Evolutionary conservation across 2,888 invertebrate genomes (phyloP).

Genomic region (Oxystoma pomonae): DNA sequence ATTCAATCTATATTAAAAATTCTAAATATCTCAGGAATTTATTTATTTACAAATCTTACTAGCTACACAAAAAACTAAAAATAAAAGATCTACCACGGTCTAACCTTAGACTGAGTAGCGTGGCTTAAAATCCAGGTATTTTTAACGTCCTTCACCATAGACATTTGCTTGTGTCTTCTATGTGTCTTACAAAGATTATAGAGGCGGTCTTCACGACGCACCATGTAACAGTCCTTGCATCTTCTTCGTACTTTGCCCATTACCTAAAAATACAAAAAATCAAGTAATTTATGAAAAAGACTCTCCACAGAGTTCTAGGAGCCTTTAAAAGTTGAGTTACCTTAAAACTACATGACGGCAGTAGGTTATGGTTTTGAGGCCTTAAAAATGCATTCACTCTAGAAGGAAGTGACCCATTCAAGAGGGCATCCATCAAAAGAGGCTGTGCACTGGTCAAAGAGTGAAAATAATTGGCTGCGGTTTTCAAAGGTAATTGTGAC

Average conservation of each 20-base stretch:
- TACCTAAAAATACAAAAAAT: not conserved
- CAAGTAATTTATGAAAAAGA: too few species aligned
- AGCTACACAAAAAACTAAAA: too few species aligned
- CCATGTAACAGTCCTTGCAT: slow-evolving; percentile 76
- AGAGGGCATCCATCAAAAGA: not conserved
- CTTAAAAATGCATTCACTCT: not conserved
- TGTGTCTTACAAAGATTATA: slow-evolving; percentile 72
- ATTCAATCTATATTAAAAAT: too few species aligned
- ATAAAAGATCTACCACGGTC: not conserved
- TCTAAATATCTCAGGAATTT: too few species aligned
- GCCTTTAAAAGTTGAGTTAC: too few species aligned
- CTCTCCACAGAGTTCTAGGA: too few species aligned
- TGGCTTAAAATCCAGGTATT: slow-evolving; percentile 74
- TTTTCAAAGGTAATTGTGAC: not conserved
- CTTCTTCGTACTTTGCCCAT: slow-evolving; percentile 61
- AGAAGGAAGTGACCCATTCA: not conserved
- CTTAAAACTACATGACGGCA: slow-evolving; percentile 61
- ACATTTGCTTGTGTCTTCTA: slow-evolving; percentile 79
- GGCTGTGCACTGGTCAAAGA: not conserved
- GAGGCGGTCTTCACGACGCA: slow-evolving; percentile 61
- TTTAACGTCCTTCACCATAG: slow-evolving; percentile 61
- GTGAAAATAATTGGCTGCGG: not conserved
- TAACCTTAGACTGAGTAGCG: slow-evolving; percentile 58
- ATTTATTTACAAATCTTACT: too few species aligned
- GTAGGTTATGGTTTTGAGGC: slow-evolving; percentile 26